Evolutionary conservation across 2,113 vertebrate species (phyloP), one percentile per base, ranked within the genome.

Genomic region (Petaurus breviceps): DNA sequence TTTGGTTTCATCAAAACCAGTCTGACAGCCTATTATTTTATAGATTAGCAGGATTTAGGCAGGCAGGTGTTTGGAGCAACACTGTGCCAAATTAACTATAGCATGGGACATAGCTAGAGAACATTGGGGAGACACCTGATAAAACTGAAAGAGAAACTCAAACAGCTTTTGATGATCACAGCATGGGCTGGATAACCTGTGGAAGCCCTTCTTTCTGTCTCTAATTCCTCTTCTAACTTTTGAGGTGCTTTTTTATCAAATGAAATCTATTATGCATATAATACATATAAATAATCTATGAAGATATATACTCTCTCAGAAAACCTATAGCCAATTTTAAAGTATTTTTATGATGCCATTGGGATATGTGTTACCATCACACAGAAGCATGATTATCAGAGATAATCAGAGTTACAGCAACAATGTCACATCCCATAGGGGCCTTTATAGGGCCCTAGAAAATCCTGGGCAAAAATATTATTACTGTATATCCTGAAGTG

Each of bases 291-390:
- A 31, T 31, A 31, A 61, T 57, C 8, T 93, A 90, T 22, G 55
- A 90, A 77, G 91, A 94, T 84, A 91, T 52, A 46, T 28, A 46
- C 51, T 26, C 90, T 95, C 22, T 92, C 9, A 94, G 11, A 90
- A 22, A 95, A 7, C 1, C 31, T 89, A 84, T 11, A 16, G 46
- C 92, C n/a, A 92, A 26, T 51, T 57, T 16, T 90, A 23, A 52
- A 43, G 93, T 90, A 95, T 93, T 95, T 96, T 95, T 55, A 8
- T 93, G 55, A 77, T 23, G 90, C 68, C 19, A 84, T 8, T 2
- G 90, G 43, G 43, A 90, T 3, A 37, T 90, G 37, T 77, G 68
- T 22, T n/a, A 77, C 14, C 68, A 77, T 43, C 68, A 43, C 19
- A 84, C 68, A 84, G n/a, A n/a, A 84, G 16, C 68, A 43, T 8